Evolutionary conservation across 1,140 invertebrate species (phyloP), one percentile per base, ranked within the genome.

Genomic region (Sitodiplosis mosellana): DNA sequence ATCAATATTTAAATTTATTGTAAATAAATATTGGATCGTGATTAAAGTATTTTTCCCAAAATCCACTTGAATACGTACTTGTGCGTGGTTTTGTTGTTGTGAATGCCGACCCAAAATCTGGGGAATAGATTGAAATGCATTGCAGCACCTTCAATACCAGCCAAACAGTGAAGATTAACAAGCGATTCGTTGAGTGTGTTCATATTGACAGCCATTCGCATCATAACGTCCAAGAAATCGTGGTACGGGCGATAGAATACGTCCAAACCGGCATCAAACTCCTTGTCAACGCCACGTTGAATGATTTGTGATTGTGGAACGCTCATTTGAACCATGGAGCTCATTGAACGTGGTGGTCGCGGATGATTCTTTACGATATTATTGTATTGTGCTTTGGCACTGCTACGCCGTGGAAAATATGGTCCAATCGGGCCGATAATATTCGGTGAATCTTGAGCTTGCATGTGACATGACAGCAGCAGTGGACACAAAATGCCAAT

Each of bases 281-380:
- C 80, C 8, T 77, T 74, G 68, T 89, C 85, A 12, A 78, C 67
- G 15, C 83, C 84, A 62, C 70, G 70, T 8, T 58, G 59, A 8
- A 57, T 54, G 19, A 63, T 43, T 55, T 83, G 77, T 53, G 75
- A 79, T 49, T 81, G 75, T 10, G 83, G 81, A 14, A 89, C 77
- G 37, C 82, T 78, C 85, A 91, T 89, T 63, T 89, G 85, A 11
- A 90, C 80, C 77, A 87, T 84, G 1, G 87, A 85, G 36, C 84
- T 63, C 0, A 82, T 75, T 12, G 85, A 79, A 47, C 82, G 67
- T 10, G 69, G 53, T 19, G 59, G 58, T 27, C 27, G 27, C 50
- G 69, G 67, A 20, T 68, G 59, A 54, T 65, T 60, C 46, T 65
- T 66, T 1, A 60, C 54, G 1, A 55, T 50, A 8, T 57, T 47